A percentile compares a stretch with the other conserved stretches of the same genome.
phyloP scores from a whole-genome alignment of 2,888 invertebrate genomes.

The Operophtera brumata region DNA sequence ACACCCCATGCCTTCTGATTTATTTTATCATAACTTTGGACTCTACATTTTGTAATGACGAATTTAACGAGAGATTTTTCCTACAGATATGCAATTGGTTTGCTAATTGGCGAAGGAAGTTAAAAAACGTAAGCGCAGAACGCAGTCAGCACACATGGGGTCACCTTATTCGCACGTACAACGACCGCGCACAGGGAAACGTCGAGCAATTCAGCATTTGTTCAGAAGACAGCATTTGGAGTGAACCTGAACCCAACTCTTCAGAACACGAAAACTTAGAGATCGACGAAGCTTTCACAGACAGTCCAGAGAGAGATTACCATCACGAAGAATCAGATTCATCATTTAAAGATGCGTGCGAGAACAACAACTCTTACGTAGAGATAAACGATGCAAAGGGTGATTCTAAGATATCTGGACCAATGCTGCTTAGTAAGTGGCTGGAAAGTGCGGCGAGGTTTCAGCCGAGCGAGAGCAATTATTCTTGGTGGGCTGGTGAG shows the following conservation, averaged over 20 bases:
- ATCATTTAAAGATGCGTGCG: conserved; percentile 59
- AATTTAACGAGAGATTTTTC: conserved; percentile 4
- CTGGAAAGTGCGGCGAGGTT: conserved; percentile 87
- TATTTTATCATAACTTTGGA: neutral
- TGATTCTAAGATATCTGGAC: conserved; percentile 68
- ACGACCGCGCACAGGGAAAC: conserved; percentile 87
- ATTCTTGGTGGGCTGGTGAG: conserved; percentile 82
- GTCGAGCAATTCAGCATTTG: conserved; percentile 90
- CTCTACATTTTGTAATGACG: neutral
- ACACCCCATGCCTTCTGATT: neutral
- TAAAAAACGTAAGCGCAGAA: conserved; percentile 87
- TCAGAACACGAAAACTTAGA: conserved; percentile 51
- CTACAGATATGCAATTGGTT: conserved; percentile 89
- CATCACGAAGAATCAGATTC: conserved; percentile 58
- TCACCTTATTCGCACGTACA: conserved; percentile 86
- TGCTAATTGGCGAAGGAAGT: conserved; percentile 90
- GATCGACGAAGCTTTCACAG: conserved; percentile 48
- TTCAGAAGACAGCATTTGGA: conserved; percentile 90
- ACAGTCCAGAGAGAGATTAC: conserved; percentile 56
- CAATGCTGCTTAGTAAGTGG: conserved; percentile 86
- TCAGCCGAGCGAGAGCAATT: conserved; percentile 86
- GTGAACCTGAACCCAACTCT: conserved; percentile 78
- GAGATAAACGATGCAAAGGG: conserved; percentile 30
- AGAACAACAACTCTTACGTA: conserved; percentile 64
- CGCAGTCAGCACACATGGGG: conserved; percentile 87